Evolutionary conservation across 2,888 invertebrate genomes (phyloP), one percentile per base, ranked within the genome.

Genomic region (Dilophus febrilis): DNA sequence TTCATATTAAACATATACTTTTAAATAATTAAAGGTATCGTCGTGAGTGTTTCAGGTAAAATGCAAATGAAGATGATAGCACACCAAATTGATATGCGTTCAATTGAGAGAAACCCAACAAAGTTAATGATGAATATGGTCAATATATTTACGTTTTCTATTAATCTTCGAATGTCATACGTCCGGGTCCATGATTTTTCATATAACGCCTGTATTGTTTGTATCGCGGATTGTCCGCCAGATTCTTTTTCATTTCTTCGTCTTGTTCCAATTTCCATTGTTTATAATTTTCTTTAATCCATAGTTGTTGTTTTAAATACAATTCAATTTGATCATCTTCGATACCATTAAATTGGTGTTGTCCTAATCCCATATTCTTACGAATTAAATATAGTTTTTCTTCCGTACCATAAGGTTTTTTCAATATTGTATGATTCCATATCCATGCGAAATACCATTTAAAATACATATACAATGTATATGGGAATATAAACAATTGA

Each of bases 161-260:
- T 48, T 58, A 83, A 56, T 86, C 85, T 51, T 84, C 87, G 59
- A 92, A 92, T n/a, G 84, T 85, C 69, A 92, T 84, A 53, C 90
- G 72, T 2, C 86, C 82, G 1, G 84, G 76, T 3, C 88, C 90
- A 56, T 88, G 87, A 52, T 82, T 84, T 61, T 87, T 90, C 65
- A 92, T 77, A 58, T 86, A 91, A 42, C 92, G 68, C 44, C 91
- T 69, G 55, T 90, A 90, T 45, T 84, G 79, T 61, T 90, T 91
- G 57, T 88, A 86, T 53, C 78, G 74, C 39, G 81, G 79, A 63
- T 78, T 90, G 51, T 88, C 84, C 1, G 90, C 86, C 54, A 90
- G 58, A 49, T 84, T 78, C 47, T 78, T 78, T 54, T 86, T 87
- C 54, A 78, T 72, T 55, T 86, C 82, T 50, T 85, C 86, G 49